Evolutionary conservation across 92 coral and sea anemone genomes (phyloP).

Genomic region (Actinernus sp.): DNA sequence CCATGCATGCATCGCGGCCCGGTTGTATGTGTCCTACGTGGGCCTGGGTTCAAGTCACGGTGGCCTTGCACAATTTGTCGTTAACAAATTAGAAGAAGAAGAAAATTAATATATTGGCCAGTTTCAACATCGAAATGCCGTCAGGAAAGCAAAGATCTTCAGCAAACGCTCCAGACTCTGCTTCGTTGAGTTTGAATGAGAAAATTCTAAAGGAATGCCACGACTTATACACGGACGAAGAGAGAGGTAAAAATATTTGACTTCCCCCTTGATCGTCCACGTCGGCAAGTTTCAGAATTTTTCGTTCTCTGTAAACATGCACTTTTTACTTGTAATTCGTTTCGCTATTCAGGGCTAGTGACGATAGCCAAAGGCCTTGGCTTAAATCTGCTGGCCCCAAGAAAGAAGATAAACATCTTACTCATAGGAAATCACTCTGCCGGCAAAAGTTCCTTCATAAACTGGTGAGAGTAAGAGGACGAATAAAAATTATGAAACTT

Average conservation of each 20-base stretch:
- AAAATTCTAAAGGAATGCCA: constrained; percentile 96
- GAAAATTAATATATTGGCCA: background rate
- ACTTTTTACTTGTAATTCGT: constrained; percentile 6
- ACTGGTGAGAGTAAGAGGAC: too few species aligned
- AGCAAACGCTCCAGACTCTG: constrained; percentile 92
- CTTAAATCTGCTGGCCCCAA: constrained; percentile 89
- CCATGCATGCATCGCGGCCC: too few species aligned
- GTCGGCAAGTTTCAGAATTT: constrained; percentile 19
- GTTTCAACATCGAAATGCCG: constrained; percentile 60
- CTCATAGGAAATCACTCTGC: constrained; percentile 98
- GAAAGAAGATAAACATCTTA: constrained; percentile 89
- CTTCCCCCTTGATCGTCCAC: constrained; percentile 62
- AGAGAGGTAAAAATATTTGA: constrained; percentile 66
- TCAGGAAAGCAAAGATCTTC: constrained; percentile 91
- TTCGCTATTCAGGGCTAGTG: constrained; percentile 71
- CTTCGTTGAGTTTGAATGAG: constrained; percentile 87
- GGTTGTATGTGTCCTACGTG: too few species aligned
- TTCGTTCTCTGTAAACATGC: background rate
- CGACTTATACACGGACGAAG: constrained; percentile 90
- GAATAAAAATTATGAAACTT: too few species aligned
- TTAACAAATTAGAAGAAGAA: too few species aligned
- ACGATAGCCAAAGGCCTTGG: constrained; percentile 92
- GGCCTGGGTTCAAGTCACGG: too few species aligned
- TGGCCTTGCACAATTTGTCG: too few species aligned
- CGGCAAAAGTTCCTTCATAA: constrained; percentile 97